Base-by-base conservation (phyloP, 1,140 invertebrate species). In the Sminthurides bifidus region DNA sequence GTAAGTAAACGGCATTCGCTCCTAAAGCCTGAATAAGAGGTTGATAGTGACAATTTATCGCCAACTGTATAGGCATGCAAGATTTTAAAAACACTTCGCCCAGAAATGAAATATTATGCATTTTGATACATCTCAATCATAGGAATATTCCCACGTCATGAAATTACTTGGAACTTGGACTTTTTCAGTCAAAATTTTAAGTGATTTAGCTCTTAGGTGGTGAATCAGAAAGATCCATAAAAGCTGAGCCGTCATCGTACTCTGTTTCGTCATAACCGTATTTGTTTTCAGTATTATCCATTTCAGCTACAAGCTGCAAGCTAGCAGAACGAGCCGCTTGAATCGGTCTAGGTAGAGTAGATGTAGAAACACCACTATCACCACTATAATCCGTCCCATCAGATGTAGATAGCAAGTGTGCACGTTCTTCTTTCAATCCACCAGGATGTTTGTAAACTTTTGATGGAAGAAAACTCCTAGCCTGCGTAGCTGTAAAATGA, bases 361-460 rank as follows among this genome's bases (percentile, higher is more conserved):
- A 56, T 3, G 58, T 49, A 15, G 54, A 53, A n/a, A 27, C 24
- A 29, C 44, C 54, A 21, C 52, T 58, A 6, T 56, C 55, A 55
- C 56, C 53, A 29, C 57, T 27, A 21, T 63, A 63, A 31, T 59
- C 61, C 3, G 31, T 23, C 3, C 40, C 45, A 23, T 65, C 63
- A 10, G 53, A 56, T 23, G 52, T 56, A 15, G 63, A 65, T 10
- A 65, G 51, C 0, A 65, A 41, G 29, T 54, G 58, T 12, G 61
- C 61, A 35, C 64, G 33, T 44, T 65, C 64, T 33, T 60, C 59
- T 23, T 56, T 29, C 0, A 57, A n/a, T 14, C 64, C 64, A 30
- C 64, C 64, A 15, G 64, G 58, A 37, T 65, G 64, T 31, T 59
- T 59, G 31, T 65, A 65, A 14, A 61, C 54, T 52, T 60, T 60